Percentiles rank a stretch among this genome's conserved stretches.
These are phyloP conservation scores for Caprella mutica DNA, from an alignment of 2,888 invertebrate species.

Conservation along the genomic window DNA sequence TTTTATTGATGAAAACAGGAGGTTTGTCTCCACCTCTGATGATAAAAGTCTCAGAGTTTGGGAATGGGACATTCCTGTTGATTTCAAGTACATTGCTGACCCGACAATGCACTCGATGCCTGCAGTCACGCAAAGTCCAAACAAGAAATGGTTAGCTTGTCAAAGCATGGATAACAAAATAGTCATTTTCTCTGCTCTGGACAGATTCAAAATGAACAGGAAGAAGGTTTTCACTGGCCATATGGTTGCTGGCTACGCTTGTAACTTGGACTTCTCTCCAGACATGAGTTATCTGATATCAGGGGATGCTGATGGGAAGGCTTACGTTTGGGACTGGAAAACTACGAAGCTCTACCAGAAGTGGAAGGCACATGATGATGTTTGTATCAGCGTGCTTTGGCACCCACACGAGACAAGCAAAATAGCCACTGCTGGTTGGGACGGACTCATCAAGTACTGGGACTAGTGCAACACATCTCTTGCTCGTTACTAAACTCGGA, in stretches of 20 bases:
- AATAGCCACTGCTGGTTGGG: constrained; percentile 97
- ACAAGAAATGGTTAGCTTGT: constrained; percentile 97
- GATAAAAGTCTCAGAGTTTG: constrained; percentile 97
- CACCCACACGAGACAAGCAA: constrained; percentile 98
- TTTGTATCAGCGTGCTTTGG: constrained; percentile 89
- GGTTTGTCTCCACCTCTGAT: constrained; percentile 97
- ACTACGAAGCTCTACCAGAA: constrained; percentile 95
- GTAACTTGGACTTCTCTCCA: constrained; percentile 90
- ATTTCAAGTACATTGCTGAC: constrained; percentile 99
- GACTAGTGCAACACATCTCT: constrained; percentile 52
- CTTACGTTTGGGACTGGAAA: constrained; percentile 99
- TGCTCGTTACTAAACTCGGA: no score
- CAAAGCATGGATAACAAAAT: constrained; percentile 99
- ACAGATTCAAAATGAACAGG: constrained; percentile 92
- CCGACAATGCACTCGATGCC: constrained; percentile 99
- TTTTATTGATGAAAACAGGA: constrained; percentile 93
- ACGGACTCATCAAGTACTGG: constrained; percentile 97
- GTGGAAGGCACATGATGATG: constrained; percentile 98
- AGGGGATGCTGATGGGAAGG: constrained; percentile 97
- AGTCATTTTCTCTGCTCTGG: constrained; percentile 91
- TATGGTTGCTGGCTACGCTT: constrained; percentile 99
- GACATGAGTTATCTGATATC: constrained; percentile 97
- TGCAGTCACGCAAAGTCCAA: constrained; percentile 84
- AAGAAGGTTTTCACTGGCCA: constrained; percentile 97
- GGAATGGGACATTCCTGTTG: constrained; percentile 99